Base-by-base conservation (phyloP, 1,140 invertebrate genomes). In the Cardiocondyla obscurior region DNA sequence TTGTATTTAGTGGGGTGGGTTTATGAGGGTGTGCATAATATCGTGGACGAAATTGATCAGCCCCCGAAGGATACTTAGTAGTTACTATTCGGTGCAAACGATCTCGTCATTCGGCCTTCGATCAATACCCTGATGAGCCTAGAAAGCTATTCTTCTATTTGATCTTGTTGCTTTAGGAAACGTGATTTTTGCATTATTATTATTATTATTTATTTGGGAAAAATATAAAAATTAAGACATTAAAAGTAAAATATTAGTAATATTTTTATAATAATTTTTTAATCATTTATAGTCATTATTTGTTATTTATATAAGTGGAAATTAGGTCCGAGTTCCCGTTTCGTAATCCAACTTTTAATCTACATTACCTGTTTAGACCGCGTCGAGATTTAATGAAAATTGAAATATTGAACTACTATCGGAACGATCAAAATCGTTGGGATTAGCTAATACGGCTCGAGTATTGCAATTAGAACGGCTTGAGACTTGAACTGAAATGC, bases 31-130 rank as follows among this genome's bases (percentile, higher is more conserved):
- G 62, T 46, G n/a, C 10, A 12, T 44, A 36, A 36, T 25, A 42
- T 42, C 44, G 22, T 57, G 10, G 39, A 67, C 14, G 16, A 79
- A 49, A 76, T 76, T 76, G 49, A 64, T 76, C 57, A 76, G 8
- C 12, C 58, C n/a, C 28, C 12, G 39, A 8, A 33, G 42, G 8
- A n/a, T n/a, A n/a, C n/a, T n/a, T 28, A 12, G 19, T 22, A 33
- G 30, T 39, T 44, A n/a, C 57, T 44, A n/a, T 25, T 2, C 28
- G 19, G 16, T 22, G 22, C 22, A 51, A 77, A 39, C 10, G 30
- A 64, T 51, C 30, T 28, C 19, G 60, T 51, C 33, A 53, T 30
- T 69, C 46, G 33, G 67, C n/a, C 28, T 12, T 28, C 53, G 46
- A 39, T 67, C 74, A 33, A 77, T 77, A 28, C 49, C 19, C 30